Percentiles rank a stretch among this genome's conserved stretches.
phyloP scores from a whole-genome alignment of 2,888 invertebrate genomes.

The Oxyscelio sp. region DNA sequence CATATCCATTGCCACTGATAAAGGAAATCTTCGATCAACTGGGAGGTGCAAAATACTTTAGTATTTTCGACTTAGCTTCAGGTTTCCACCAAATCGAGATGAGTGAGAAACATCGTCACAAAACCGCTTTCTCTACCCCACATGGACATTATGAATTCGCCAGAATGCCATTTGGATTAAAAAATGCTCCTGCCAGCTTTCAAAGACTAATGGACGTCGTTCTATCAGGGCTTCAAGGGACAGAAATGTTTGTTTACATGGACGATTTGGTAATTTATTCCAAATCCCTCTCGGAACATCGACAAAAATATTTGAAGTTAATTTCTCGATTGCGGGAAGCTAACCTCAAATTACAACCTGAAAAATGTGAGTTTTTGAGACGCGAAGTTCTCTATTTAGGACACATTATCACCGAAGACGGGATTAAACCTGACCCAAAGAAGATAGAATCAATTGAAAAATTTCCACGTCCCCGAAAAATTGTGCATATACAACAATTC shows the following conservation, averaged over 20 bases:
- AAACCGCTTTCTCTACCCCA: background rate
- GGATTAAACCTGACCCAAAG: background rate
- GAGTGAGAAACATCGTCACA: background rate
- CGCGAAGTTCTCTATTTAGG: conserved; percentile 17
- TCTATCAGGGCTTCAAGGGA: conserved; percentile 76
- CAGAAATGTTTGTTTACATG: conserved; percentile 67
- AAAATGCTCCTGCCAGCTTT: conserved; percentile 78
- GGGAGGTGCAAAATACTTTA: background rate
- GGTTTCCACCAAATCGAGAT: background rate
- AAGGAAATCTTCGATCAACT: background rate
- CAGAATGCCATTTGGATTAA: conserved; percentile 49
- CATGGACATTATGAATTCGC: conserved; percentile 75
- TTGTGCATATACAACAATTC: conserved; percentile 47
- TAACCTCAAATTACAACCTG: conserved; percentile 6
- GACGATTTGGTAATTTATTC: conserved; percentile 72
- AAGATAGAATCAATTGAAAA: background rate
- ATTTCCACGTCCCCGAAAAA: conserved; percentile 11
- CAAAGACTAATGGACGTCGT: conserved; percentile 84
- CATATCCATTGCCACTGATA: background rate
- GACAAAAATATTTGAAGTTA: conserved; percentile 55
- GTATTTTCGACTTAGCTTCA: background rate
- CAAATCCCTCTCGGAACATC: conserved; percentile 55
- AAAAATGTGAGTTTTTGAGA: conserved; percentile 28
- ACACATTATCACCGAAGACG: conserved; percentile 10
- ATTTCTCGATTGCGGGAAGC: conserved; percentile 21